Evolutionary conservation across 2,797 vertebrate genomes (phyloP).

Genomic region (Enteromius radiatus): DNA sequence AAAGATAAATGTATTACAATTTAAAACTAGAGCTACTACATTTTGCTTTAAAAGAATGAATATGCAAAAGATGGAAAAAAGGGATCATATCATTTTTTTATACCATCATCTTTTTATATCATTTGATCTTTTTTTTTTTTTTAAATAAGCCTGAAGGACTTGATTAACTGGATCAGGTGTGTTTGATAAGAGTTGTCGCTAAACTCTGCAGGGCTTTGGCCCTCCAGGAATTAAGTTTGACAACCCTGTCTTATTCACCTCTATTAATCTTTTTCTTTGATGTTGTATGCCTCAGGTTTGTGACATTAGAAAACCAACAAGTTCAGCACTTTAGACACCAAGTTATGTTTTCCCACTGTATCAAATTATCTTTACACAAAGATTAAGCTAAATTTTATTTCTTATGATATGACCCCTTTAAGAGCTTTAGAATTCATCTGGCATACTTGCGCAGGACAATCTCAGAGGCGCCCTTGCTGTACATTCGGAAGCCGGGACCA

Average conservation of each 20-base stretch:
- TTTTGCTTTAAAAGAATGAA: background rate
- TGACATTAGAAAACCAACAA: background rate
- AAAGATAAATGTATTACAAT: slow-evolving; percentile 15
- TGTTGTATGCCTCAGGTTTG: background rate
- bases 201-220: no score
- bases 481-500: slow-evolving; percentile 88
- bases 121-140: no score
- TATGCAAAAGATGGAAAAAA: background rate
- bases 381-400: background rate
- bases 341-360: background rate
- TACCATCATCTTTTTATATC: no score
- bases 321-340: background rate
- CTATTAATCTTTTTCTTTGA: background rate
- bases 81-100: background rate
- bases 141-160: no score
- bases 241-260: background rate
- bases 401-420: background rate
- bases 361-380: background rate
- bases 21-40: background rate
- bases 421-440: background rate
- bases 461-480: slow-evolving; percentile 98
- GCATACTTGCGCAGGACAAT: slow-evolving; percentile 94
- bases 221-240: no score
- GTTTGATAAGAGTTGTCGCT: no score
- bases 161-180: no score